Evolutionary conservation across 2,797 vertebrate genomes (phyloP), one percentile per base, ranked within the genome.

Genomic region (Poecilia wingei): DNA sequence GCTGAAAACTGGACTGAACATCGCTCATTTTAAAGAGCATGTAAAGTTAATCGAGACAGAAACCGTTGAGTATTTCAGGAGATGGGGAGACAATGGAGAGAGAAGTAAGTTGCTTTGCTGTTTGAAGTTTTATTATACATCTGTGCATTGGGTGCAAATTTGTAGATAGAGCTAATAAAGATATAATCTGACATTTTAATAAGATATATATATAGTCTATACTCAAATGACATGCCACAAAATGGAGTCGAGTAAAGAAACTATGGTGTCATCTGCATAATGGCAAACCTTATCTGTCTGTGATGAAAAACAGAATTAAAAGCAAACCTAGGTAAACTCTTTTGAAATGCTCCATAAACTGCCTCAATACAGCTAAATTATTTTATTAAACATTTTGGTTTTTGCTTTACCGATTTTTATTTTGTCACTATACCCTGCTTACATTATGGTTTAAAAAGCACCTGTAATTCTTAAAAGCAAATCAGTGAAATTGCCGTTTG

Each of bases 1-100:
- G 95, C 85, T 99, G 84, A 99, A 99, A 96, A 98, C 96, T 0
- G 98, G 98, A 0, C 93, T 99, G 86, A 99, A 98, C 87, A 96
- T 98, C 16, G 96, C 96, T 79, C 97, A 94, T 8, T 99, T 99
- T 82, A 98, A 94, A 90, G 94, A 96, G n/a, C 97, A 99, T 0
- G 94, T 99, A 9, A 89, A 95, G 78, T 88, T 99, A 80, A 99
- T 99, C 33, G 98, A 99, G 92, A 93, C 96, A 41, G 98, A 99
- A 94, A 98, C 98, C 33, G 90, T 91, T 3, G 96, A 98, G 10
- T 99, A 99, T 89, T 99, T 99, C 83, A 86, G 95, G 89, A 95
- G 96, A 86, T 99, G 98, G 98, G 98, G 98, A 90, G 97, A 98
- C 79, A 94, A 94, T 22, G 98, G 98, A 80, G 96, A 97, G 93